Conservation (phyloP, 2,888 invertebrate species). For the Mellilla xanthometata region DNA sequence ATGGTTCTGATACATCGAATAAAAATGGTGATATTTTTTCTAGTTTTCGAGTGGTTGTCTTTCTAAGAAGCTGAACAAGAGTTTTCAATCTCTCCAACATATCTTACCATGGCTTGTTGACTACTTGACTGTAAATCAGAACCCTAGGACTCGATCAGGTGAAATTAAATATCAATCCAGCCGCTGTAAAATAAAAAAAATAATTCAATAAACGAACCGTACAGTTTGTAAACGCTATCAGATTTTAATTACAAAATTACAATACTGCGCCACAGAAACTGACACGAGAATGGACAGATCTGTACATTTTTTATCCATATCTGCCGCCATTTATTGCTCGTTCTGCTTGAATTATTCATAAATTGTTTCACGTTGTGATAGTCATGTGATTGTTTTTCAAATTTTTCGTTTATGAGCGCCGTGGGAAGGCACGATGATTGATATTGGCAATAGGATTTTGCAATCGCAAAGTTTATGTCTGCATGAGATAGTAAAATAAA, state of each 20-base stretch:
- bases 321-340: slow-evolving; percentile 3
- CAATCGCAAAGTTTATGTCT: not conserved
- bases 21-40: too few relatives aligned
- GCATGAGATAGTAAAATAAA: too few relatives aligned
- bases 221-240: not conserved
- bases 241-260: slow-evolving; percentile 13
- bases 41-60: too few relatives aligned
- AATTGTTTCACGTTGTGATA: not conserved
- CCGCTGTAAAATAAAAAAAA: not conserved
- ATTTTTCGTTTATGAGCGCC: slow-evolving; percentile 10
- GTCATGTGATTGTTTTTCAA: slow-evolving; percentile 4
- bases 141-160: too few relatives aligned
- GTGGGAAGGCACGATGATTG: not conserved
- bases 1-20: too few relatives aligned
- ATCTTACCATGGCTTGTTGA: too few relatives aligned
- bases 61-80: too few relatives aligned
- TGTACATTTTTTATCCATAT: slow-evolving; percentile 13
- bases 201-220: not conserved
- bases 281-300: slow-evolving; percentile 9
- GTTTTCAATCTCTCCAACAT: too few relatives aligned
- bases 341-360: slow-evolving; percentile 12
- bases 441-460: not conserved
- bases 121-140: too few relatives aligned
- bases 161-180: too few relatives aligned
- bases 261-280: slow-evolving; percentile 4